A percentile compares a stretch with the other conserved stretches of the same genome.
phyloP scores from a whole-genome alignment of 2,797 vertebrate genomes.

The Channa striata region DNA sequence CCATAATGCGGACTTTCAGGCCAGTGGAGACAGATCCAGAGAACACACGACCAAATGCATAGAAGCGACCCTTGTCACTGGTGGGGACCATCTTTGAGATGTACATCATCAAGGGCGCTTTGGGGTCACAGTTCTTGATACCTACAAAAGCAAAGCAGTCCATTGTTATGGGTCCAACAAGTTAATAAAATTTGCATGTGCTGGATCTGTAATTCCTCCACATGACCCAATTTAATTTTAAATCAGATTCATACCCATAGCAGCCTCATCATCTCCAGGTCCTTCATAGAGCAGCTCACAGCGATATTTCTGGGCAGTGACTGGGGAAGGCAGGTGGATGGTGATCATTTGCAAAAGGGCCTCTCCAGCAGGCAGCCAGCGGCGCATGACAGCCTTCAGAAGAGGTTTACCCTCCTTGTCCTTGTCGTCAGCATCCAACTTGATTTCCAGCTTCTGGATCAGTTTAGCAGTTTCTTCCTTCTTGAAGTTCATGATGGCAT shows the following conservation, averaged over 20 bases:
- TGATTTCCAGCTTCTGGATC: slow-evolving; percentile 92
- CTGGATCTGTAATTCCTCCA: not conserved
- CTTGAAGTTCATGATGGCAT: slow-evolving; percentile 96
- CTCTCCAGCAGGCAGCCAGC: slow-evolving; percentile 96
- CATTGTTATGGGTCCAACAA: not conserved
- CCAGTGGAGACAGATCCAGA: slow-evolving; percentile 93
- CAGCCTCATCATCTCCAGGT: slow-evolving; percentile 93
- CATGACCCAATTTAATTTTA: not conserved
- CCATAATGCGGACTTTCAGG: slow-evolving; percentile 96
- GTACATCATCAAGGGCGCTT: slow-evolving; percentile 96
- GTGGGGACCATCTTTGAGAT: slow-evolving; percentile 99
- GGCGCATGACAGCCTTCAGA: slow-evolving; percentile 96
- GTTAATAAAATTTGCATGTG: not conserved
- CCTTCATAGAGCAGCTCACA: slow-evolving; percentile 97
- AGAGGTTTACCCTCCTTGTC: slow-evolving; percentile 95
- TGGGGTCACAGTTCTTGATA: slow-evolving; percentile 96
- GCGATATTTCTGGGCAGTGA: slow-evolving; percentile 95
- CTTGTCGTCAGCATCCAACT: slow-evolving; percentile 92
- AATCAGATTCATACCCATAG: slow-evolving; percentile 87
- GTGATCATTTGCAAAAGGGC: slow-evolving; percentile 98
- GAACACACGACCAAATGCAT: slow-evolving; percentile 96
- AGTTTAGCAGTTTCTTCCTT: slow-evolving; percentile 92
- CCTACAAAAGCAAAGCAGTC: slow-evolving; percentile 72
- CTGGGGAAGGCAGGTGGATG: slow-evolving; percentile 95
- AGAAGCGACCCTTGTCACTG: slow-evolving; percentile 95